A percentile compares a stretch with the other conserved stretches of the same genome.
phyloP scores from a whole-genome alignment of 2,113 vertebrate genomes.

The Salvator merianae region DNA sequence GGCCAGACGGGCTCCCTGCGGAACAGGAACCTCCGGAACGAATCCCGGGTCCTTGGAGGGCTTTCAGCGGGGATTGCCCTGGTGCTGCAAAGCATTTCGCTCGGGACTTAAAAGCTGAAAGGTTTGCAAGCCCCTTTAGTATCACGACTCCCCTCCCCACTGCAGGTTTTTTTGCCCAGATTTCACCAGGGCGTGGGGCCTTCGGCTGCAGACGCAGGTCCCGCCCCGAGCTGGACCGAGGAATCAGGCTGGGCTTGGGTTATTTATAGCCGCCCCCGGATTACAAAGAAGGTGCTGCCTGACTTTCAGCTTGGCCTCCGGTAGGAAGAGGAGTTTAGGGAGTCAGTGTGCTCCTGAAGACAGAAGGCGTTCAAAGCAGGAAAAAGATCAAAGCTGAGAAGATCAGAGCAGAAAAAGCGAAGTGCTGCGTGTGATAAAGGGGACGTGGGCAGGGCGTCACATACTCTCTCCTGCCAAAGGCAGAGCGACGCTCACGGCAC shows the following conservation, averaged over 20 bases:
- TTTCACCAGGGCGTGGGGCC: not conserved
- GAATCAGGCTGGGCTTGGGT: not conserved
- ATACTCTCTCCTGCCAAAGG: fast-evolving
- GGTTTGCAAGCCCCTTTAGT: not conserved
- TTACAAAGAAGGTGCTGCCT: fast-evolving
- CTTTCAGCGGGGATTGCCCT: too few relatives aligned
- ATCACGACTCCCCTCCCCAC: fast-evolving
- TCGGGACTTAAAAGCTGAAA: too few relatives aligned
- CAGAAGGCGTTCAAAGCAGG: slow-evolving; percentile 31
- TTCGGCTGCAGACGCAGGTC: not conserved
- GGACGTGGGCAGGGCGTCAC: fast-evolving
- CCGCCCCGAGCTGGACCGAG: not conserved
- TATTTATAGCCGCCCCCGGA: not conserved
- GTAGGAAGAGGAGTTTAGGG: not conserved
- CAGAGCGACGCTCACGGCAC: too few relatives aligned
- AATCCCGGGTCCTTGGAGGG: too few relatives aligned
- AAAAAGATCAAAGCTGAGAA: slow-evolving; percentile 44
- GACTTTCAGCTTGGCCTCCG: not conserved
- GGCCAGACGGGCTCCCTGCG: too few relatives aligned
- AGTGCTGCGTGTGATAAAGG: not conserved
- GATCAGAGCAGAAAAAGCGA: slow-evolving; percentile 12
- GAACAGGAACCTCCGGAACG: too few relatives aligned
- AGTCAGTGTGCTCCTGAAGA: slow-evolving; percentile 8
- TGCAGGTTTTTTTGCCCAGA: too few relatives aligned
- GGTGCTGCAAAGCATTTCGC: too few relatives aligned